Evolutionary conservation across 2,797 vertebrate species (phyloP).

Genomic region (Borostomias antarcticus): DNA sequence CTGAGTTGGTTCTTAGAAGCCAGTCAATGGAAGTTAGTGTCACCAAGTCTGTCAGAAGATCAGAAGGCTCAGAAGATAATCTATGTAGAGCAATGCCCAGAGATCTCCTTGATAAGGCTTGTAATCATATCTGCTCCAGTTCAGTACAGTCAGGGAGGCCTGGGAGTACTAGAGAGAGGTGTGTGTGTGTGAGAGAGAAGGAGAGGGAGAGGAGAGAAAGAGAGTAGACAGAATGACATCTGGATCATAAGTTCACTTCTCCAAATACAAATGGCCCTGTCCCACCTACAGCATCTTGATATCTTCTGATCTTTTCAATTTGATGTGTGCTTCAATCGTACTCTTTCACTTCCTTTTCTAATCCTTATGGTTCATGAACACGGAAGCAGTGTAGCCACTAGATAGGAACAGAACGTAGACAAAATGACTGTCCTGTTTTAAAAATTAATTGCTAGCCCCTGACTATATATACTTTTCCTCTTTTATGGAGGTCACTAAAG

Average conservation of each 20-base stretch:
- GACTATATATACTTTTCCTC: too few relatives aligned
- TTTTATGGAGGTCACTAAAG: too few relatives aligned
- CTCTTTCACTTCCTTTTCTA: too few relatives aligned
- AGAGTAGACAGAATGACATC: neutral
- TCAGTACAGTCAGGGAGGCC: constrained; percentile 10
- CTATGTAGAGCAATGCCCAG: neutral
- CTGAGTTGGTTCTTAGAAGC: constrained; percentile 55
- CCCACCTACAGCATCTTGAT: neutral
- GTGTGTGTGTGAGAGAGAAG: neutral
- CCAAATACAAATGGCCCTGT: neutral
- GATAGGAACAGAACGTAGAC: too few relatives aligned
- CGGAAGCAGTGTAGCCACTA: too few relatives aligned
- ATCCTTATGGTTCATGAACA: too few relatives aligned
- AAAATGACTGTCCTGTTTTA: too few relatives aligned
- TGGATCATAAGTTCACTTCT: neutral
- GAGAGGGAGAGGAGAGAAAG: too few relatives aligned
- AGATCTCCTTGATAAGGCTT: constrained; percentile 9
- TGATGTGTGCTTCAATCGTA: too few relatives aligned
- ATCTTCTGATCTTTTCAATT: neutral
- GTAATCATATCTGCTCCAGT: constrained; percentile 33
- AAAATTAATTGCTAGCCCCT: too few relatives aligned
- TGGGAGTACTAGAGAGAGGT: neutral
- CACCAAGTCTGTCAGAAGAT: too few relatives aligned
- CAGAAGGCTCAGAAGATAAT: too few relatives aligned
- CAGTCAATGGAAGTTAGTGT: constrained; percentile 71